Percentiles rank a stretch among this genome's conserved stretches.
phyloP scores from a whole-genome alignment of 2,797 vertebrate genomes.

The Platyrinchus mystaceus region DNA sequence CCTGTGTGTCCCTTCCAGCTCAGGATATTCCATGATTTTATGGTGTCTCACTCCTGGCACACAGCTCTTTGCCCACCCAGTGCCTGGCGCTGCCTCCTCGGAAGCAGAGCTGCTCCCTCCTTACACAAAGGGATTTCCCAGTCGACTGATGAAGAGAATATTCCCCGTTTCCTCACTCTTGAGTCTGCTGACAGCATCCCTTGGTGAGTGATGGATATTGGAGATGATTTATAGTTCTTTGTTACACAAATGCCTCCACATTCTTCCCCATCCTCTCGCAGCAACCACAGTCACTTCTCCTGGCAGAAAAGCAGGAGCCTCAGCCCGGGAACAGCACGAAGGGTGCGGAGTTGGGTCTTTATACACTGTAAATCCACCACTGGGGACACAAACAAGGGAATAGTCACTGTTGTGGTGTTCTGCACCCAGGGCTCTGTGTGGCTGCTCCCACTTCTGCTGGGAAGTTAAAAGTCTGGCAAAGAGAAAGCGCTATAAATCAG shows the following conservation, averaged over 20 bases:
- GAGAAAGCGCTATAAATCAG: neutral
- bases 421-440: neutral
- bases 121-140: conserved; percentile 11
- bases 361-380: neutral
- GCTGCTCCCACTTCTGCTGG: neutral
- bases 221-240: conserved; percentile 76
- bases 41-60: fast-evolving
- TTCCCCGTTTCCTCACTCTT: conserved; percentile 13
- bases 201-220: conserved; percentile 54
- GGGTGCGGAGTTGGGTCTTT: neutral
- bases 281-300: conserved; percentile 51
- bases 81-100: fast-evolving
- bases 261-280: conserved; percentile 47
- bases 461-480: conserved; percentile 1
- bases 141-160: neutral
- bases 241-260: conserved; percentile 76
- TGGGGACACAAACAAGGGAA: neutral
- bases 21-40: neutral
- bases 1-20: neutral
- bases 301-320: neutral
- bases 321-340: neutral
- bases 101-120: neutral
- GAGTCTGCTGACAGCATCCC: conserved; percentile 47
- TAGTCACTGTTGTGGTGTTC: neutral
- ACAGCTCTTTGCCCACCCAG: neutral